Base-by-base conservation (phyloP, 2,797 vertebrate species). In the Mareca penelope region DNA sequence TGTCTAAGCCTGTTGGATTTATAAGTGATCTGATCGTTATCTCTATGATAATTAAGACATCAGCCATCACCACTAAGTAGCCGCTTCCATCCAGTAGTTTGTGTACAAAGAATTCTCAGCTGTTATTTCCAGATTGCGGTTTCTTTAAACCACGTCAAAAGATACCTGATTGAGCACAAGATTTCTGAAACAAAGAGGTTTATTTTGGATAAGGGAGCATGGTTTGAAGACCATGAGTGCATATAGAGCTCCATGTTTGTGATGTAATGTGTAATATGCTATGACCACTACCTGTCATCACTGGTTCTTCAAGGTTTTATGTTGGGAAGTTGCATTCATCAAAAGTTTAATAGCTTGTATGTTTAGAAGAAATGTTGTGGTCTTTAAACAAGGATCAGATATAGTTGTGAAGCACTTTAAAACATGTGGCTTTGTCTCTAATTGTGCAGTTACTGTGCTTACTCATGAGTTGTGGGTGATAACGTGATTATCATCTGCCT, bases 401-500 rank as follows among this genome's bases (percentile, higher is more conserved):
- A 72, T 37, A 59, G 33, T 61, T 40, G 17, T 81, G 48, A 88
- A 88, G n/a, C 44, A 63, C 68, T 90, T 81, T 40, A 85, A 85
- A 87, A 67, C 64, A 56, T 31, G 40, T 73, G 70, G 60, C 9
- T 96, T 93, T 94, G 67, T 79, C 90, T 94, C 93, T 94, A 95
- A 93, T 93, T 82, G 83, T 86, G 83, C 90, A 83, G 64, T 71
- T 93, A 57, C 89, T 85, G 71, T 96, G 91, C 91, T 96, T 96
- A 89, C 88, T 97, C 94, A 93, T 93, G 94, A 81, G 92, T 89
- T 95, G 94, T 95, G 95, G 93, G 94, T 89, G 89, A 90, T 92
- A 93, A 94, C 88, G 72, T 94, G 95, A 96, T 95, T 93, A 93
- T 94, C 92, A 95, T 96, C 94, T 96, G 92, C 94, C 95, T 86